Evolutionary conservation across 2,888 invertebrate species (phyloP).

Genomic region (Mythimna vitellina): DNA sequence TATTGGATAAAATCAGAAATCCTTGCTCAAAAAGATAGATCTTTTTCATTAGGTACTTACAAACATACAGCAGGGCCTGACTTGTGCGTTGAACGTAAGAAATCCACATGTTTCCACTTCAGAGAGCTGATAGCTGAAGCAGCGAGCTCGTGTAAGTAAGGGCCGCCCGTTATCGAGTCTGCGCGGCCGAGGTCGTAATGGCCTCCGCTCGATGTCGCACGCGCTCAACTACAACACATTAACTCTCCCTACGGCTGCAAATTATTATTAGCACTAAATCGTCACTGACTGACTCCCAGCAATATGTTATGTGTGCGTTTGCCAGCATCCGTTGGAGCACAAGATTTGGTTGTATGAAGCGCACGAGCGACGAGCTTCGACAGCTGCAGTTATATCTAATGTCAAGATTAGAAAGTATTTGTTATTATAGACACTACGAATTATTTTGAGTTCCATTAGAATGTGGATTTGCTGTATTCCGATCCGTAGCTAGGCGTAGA

Average conservation of each 20-base stretch:
- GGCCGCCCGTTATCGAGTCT: not conserved
- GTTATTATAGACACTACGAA: not conserved
- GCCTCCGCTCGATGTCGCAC: not conserved
- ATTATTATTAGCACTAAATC: not conserved
- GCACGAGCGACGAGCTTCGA: not conserved
- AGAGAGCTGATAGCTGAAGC: not conserved
- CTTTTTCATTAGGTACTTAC: not conserved
- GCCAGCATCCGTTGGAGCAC: not conserved
- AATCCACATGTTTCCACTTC: not conserved
- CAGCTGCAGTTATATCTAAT: not conserved
- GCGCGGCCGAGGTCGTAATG: too few species aligned
- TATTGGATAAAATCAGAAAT: not conserved
- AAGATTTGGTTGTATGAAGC: not conserved
- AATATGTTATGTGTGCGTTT: not conserved
- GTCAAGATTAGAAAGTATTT: too few species aligned
- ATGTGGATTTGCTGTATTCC: not conserved
- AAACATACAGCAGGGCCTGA: not conserved
- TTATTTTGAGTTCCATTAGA: not conserved
- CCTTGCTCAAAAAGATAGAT: not conserved
- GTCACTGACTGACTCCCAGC: not conserved
- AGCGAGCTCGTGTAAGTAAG: not conserved
- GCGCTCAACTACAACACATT: not conserved
- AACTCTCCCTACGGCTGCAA: conserved; percentile 4
- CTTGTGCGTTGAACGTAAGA: not conserved
- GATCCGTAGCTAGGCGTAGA: too few species aligned